These are phyloP conservation scores for Bombus superbus DNA, from an alignment of 1,140 invertebrate species.

Conservation along the genomic window DNA sequence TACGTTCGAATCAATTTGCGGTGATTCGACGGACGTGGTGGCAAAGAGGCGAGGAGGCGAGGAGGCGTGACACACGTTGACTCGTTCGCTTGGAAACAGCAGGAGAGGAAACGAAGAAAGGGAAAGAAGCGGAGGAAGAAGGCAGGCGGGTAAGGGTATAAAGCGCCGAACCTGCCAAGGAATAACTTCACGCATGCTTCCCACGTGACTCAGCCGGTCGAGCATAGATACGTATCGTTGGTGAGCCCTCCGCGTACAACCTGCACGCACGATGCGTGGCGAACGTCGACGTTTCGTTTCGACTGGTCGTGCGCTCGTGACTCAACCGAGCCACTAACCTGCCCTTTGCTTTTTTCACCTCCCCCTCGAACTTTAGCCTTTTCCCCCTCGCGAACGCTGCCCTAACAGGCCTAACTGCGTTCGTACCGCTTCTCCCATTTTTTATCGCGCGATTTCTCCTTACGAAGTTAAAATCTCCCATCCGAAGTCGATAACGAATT, in stretches of 20 bases:
- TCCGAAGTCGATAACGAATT: too few relatives aligned
- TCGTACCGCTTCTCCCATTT: too few relatives aligned
- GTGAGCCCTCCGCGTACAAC: constrained; percentile 61
- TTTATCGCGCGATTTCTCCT: too few relatives aligned
- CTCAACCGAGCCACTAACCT: constrained; percentile 78
- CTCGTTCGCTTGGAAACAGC: constrained; percentile 38
- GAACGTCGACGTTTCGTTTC: constrained; percentile 49
- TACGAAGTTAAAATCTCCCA: too few relatives aligned
- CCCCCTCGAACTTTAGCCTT: neutral
- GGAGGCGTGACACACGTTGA: neutral
- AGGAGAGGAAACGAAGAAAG: neutral
- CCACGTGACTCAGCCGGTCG: constrained; percentile 72
- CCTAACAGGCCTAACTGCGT: too few relatives aligned
- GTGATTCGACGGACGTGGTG: constrained; percentile 14
- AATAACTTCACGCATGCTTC: constrained; percentile 73
- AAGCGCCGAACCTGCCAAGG: constrained; percentile 63
- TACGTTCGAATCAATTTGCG: constrained; percentile 14
- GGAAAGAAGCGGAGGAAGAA: neutral
- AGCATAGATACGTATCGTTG: constrained; percentile 72
- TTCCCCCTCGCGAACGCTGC: neutral
- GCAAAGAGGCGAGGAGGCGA: neutral
- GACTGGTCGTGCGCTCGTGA: constrained; percentile 65
- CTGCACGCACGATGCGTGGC: constrained; percentile 72
- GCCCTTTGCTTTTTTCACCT: constrained; percentile 42
- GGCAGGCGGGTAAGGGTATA: neutral